Conservation (phyloP, 2,113 vertebrate species). For the Gavialis gangeticus region DNA sequence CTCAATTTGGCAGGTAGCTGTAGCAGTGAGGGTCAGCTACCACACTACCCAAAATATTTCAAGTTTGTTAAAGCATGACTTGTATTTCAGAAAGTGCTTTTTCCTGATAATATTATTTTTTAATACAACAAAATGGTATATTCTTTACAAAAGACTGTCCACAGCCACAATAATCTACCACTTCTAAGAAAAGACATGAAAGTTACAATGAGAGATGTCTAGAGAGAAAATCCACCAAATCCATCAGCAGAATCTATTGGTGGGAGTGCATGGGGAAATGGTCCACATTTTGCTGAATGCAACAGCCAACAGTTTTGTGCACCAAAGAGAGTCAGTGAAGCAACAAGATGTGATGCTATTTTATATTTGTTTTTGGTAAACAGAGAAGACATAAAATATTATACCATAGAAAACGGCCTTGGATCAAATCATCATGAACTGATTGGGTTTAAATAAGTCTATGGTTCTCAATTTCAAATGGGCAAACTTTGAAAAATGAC, state of each 20-base stretch:
- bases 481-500: rapidly evolving
- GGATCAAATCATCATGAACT: background rate
- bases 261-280: background rate
- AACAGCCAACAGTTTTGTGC: conserved; percentile 1
- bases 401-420: conserved; percentile 27
- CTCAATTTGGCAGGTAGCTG: background rate
- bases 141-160: background rate
- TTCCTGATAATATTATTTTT: background rate
- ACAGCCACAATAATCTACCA: background rate
- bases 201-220: background rate
- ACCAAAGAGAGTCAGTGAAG: background rate
- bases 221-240: background rate
- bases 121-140: background rate
- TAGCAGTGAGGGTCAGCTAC: conserved; percentile 4
- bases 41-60: background rate
- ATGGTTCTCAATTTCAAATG: rapidly evolving
- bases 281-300: background rate
- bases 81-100: background rate
- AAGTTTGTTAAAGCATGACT: conserved; percentile 6
- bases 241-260: background rate
- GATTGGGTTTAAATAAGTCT: background rate
- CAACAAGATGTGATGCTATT: conserved; percentile 54
- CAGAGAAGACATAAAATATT: background rate
- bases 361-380: conserved; percentile 17
- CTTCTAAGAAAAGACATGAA: background rate